phyloP scores from a whole-genome alignment of 2,113 vertebrate species.

The Micromys minutus region DNA sequence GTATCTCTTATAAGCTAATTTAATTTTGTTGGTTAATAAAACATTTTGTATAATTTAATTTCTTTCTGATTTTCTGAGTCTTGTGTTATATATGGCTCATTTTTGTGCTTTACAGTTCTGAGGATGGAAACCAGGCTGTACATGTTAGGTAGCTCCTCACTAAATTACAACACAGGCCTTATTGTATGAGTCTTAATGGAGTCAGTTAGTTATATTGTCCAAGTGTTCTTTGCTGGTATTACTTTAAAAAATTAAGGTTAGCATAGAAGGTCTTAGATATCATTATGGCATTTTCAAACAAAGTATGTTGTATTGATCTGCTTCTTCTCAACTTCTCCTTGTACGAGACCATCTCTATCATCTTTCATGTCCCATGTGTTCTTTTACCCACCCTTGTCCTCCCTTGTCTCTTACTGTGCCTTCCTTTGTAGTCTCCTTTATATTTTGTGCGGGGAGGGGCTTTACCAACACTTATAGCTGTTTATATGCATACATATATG shows the following conservation, averaged over 20 bases:
- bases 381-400: neutral
- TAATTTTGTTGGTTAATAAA: neutral
- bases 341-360: neutral
- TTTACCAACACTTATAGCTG: neutral
- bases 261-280: neutral
- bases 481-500: neutral
- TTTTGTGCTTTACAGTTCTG: neutral
- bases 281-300: neutral
- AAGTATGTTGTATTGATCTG: neutral
- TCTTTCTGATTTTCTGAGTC: neutral
- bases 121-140: neutral
- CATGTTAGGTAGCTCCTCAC: neutral
- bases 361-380: neutral
- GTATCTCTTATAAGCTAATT: neutral
- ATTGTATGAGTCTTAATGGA: neutral
- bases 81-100: neutral
- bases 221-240: neutral
- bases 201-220: neutral
- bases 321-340: neutral
- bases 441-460: no score
- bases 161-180: neutral
- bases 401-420: neutral
- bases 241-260: neutral
- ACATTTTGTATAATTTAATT: neutral
- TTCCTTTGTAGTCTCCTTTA: neutral